These are phyloP conservation scores for Peromyscus nudipes DNA, from an alignment of 2,797 vertebrate species.

Conservation along the genomic window DNA sequence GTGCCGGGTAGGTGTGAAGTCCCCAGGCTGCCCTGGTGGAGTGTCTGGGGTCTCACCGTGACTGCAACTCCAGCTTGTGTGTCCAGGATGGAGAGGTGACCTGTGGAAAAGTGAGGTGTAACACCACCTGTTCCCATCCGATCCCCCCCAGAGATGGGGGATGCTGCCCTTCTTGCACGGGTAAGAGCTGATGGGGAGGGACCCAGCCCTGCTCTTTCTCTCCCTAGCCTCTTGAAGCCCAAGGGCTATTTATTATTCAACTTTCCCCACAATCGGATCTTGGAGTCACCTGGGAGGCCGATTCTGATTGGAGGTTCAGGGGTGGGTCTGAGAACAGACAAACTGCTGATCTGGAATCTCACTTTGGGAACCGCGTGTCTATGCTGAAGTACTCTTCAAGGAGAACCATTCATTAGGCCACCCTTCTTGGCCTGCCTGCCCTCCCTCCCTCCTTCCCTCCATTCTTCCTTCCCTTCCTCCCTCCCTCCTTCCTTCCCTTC, in stretches of 20 bases:
- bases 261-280: neutral
- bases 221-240: neutral
- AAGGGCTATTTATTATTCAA: neutral
- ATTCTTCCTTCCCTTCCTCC: neutral
- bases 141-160: slow-evolving; percentile 73
- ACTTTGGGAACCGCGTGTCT: neutral
- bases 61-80: neutral
- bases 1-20: slow-evolving; percentile 73
- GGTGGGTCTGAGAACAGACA: neutral
- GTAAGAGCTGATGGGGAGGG: slow-evolving; percentile 72
- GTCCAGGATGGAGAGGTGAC: slow-evolving; percentile 86
- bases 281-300: neutral
- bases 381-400: neutral
- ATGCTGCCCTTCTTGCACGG: slow-evolving; percentile 87
- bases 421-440: neutral
- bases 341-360: neutral
- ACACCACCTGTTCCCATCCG: slow-evolving; percentile 87
- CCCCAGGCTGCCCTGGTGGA: neutral
- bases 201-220: neutral
- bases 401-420: neutral
- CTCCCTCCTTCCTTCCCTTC: neutral
- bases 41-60: neutral
- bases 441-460: neutral
- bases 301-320: neutral
- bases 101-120: slow-evolving; percentile 85